phyloP scores from a whole-genome alignment of 2,888 invertebrate genomes.

The Archips crataeganus region DNA sequence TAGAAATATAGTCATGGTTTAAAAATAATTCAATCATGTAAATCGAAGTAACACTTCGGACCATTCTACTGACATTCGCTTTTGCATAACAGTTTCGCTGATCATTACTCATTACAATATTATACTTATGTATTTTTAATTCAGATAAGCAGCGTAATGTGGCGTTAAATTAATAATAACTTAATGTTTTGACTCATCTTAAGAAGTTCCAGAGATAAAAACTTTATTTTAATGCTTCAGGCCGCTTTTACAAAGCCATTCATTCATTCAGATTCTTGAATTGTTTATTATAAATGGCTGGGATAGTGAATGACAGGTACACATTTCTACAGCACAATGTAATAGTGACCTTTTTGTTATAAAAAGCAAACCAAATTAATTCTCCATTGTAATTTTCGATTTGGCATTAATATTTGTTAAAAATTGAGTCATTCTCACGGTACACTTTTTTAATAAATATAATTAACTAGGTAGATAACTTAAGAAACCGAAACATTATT shows the following conservation, averaged over 20 bases:
- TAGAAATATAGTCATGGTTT: conserved; percentile 35
- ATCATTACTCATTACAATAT: neutral
- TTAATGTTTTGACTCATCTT: too few species aligned
- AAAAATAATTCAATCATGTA: conserved; percentile 11
- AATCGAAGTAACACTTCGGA: neutral
- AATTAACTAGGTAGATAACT: conserved; percentile 2
- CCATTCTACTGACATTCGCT: neutral
- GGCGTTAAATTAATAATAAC: neutral
- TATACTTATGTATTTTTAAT: neutral
- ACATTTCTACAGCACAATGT: neutral
- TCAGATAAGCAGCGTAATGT: neutral
- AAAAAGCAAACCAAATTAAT: neutral
- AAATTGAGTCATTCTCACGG: neutral
- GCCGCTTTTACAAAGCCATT: neutral
- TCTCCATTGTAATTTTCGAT: neutral
- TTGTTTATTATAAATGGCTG: neutral
- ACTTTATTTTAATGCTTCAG: neutral
- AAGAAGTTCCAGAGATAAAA: neutral
- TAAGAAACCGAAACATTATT: neutral
- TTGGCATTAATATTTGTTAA: neutral
- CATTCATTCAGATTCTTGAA: neutral
- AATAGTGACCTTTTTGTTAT: conserved; percentile 4
- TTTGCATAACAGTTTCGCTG: neutral
- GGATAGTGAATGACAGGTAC: neutral
- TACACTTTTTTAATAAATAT: neutral